Evolutionary conservation across 2,888 invertebrate species (phyloP).

Genomic region (Aporophyla nigra): DNA sequence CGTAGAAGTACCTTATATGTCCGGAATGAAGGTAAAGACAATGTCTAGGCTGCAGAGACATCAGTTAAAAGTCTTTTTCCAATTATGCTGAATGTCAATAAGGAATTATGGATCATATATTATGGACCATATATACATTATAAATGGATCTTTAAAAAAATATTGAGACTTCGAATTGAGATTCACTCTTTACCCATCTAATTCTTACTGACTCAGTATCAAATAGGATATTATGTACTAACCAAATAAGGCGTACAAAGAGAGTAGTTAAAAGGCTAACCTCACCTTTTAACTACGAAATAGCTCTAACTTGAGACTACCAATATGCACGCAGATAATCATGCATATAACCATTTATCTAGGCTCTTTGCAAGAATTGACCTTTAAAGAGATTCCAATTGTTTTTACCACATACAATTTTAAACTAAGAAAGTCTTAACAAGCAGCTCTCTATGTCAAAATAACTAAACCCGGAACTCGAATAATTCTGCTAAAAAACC

Average conservation of each 20-base stretch:
- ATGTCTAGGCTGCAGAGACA: too few relatives aligned
- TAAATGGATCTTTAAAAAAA: too few relatives aligned
- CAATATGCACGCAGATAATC: not conserved
- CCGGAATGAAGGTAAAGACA: not conserved
- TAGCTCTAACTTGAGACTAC: not conserved
- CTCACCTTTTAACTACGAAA: too few relatives aligned
- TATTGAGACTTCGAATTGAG: too few relatives aligned
- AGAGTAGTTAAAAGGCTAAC: too few relatives aligned
- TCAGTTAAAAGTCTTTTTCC: too few relatives aligned
- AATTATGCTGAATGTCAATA: not conserved
- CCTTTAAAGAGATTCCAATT: not conserved
- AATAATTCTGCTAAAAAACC: slow-evolving; percentile 23
- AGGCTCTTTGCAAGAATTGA: not conserved
- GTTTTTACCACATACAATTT: not conserved
- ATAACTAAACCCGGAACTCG: slow-evolving; percentile 7
- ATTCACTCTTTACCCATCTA: too few relatives aligned
- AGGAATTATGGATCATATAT: not conserved
- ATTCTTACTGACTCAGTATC: not conserved
- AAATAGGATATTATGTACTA: too few relatives aligned
- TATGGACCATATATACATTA: too few relatives aligned
- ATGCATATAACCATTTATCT: too few relatives aligned
- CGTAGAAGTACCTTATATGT: not conserved
- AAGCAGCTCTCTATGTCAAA: not conserved
- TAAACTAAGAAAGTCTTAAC: not conserved
- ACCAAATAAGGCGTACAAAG: not conserved